Percentiles rank a stretch among this genome's conserved stretches.
These are phyloP conservation scores for Sminthurinus signatus DNA, from an alignment of 1,140 invertebrate genomes.

Conservation along the genomic window DNA sequence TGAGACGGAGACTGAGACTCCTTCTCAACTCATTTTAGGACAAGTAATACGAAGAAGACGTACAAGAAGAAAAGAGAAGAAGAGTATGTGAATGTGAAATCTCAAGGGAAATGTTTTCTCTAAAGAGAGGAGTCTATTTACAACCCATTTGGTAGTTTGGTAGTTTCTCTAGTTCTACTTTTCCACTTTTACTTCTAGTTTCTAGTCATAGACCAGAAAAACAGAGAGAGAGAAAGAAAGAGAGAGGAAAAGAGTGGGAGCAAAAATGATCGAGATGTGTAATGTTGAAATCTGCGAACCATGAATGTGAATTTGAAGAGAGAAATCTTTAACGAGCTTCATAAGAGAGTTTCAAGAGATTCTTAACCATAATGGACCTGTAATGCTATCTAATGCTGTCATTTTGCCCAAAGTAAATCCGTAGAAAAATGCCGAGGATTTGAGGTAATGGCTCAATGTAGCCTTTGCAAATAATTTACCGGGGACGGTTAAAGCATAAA, in stretches of 20 bases:
- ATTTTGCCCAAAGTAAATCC: slow-evolving; percentile 39
- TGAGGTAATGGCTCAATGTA: slow-evolving; percentile 39
- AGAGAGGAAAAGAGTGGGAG: no score
- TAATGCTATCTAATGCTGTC: slow-evolving; percentile 42
- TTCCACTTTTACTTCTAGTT: no score
- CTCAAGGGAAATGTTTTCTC: slow-evolving; percentile 18
- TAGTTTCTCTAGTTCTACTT: no score
- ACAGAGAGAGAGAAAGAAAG: no score
- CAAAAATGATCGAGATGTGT: slow-evolving; percentile 35
- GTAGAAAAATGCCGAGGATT: slow-evolving; percentile 40
- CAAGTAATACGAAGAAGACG: not conserved
- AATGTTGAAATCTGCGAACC: slow-evolving; percentile 35
- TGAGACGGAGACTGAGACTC: no score
- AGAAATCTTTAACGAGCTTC: slow-evolving; percentile 42
- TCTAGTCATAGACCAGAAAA: slow-evolving; percentile 27
- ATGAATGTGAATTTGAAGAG: slow-evolving; percentile 43
- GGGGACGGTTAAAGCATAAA: slow-evolving; percentile 41
- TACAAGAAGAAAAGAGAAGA: not conserved
- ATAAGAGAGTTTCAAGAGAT: slow-evolving; percentile 31
- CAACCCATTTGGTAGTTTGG: slow-evolving; percentile 27
- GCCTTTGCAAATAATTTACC: slow-evolving; percentile 41
- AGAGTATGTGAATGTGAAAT: not conserved
- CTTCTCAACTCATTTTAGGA: no score
- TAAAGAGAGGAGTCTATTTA: slow-evolving; percentile 37
- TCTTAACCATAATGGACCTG: slow-evolving; percentile 41